Evolutionary conservation across 1,140 invertebrate species (phyloP).

Genomic region (Chionoecetes opilio): DNA sequence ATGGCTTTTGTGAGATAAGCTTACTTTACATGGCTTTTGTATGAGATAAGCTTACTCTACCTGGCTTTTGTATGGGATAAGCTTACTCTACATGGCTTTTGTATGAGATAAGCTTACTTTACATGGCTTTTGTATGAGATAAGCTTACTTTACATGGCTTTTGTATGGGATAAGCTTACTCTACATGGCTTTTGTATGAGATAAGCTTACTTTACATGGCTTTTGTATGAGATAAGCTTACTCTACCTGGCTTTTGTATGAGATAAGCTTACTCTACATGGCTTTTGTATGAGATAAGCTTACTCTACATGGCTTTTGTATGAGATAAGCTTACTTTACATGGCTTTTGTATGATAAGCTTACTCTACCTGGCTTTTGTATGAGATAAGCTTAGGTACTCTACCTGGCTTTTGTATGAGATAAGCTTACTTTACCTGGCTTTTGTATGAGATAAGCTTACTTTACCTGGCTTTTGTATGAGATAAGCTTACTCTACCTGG

Average conservation of each 20-base stretch:
- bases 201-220: slow-evolving; percentile 38
- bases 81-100: slow-evolving; percentile 40
- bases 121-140: background rate
- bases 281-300: slow-evolving; percentile 46
- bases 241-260: background rate
- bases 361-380: background rate
- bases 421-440: slow-evolving; percentile 20
- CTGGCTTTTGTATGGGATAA: background rate
- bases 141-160: slow-evolving; percentile 44
- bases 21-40: slow-evolving; percentile 47
- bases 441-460: background rate
- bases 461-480: background rate
- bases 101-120: no score
- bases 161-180: no score
- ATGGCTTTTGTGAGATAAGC: no score
- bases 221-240: slow-evolving; percentile 46
- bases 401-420: background rate
- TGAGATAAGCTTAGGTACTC: background rate
- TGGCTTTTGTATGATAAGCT: slow-evolving; percentile 41
- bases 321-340: slow-evolving; percentile 37
- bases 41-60: no score
- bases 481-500: slow-evolving; percentile 24
- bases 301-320: background rate
- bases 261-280: slow-evolving; percentile 14
- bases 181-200: background rate